phyloP scores from a whole-genome alignment of 2,888 invertebrate genomes.

The Sarcophaga rosellei region DNA sequence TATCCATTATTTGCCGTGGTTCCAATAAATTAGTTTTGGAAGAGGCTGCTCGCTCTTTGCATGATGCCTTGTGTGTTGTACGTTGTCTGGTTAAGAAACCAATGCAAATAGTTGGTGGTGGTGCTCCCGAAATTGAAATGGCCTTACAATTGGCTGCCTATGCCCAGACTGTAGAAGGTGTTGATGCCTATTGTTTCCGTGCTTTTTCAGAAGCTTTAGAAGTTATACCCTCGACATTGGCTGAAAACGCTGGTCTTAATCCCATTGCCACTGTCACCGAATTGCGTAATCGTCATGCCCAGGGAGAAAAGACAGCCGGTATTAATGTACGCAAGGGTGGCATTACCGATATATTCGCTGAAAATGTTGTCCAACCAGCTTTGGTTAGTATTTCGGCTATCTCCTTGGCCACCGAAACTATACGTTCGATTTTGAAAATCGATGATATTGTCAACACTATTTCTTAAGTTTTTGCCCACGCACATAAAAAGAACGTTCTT shows the following conservation, averaged over 20 bases:
- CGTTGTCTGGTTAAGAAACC: slow-evolving; percentile 97
- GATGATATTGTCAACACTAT: slow-evolving; percentile 92
- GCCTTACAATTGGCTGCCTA: slow-evolving; percentile 91
- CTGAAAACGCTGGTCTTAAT: slow-evolving; percentile 94
- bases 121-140: slow-evolving; percentile 98
- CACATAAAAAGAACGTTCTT: not conserved
- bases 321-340: slow-evolving; percentile 98
- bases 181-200: slow-evolving; percentile 96
- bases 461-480: slow-evolving; percentile 52
- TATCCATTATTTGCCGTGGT: slow-evolving; percentile 94
- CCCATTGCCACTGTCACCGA: slow-evolving; percentile 98
- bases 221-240: slow-evolving; percentile 94
- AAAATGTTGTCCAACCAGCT: slow-evolving; percentile 98
- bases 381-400: slow-evolving; percentile 97
- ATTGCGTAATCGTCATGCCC: slow-evolving; percentile 95
- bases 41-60: slow-evolving; percentile 94
- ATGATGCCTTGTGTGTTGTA: slow-evolving; percentile 95
- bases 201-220: slow-evolving; percentile 98
- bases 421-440: slow-evolving; percentile 98
- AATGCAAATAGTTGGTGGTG: slow-evolving; percentile 96
- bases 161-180: slow-evolving; percentile 92
- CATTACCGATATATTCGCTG: slow-evolving; percentile 97
- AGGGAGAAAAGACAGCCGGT: slow-evolving; percentile 92
- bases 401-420: slow-evolving; percentile 97
- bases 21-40: slow-evolving; percentile 93